These are phyloP conservation scores for Entomobrya proxima DNA, from an alignment of 2,888 invertebrate genomes.

Conservation along the genomic window DNA sequence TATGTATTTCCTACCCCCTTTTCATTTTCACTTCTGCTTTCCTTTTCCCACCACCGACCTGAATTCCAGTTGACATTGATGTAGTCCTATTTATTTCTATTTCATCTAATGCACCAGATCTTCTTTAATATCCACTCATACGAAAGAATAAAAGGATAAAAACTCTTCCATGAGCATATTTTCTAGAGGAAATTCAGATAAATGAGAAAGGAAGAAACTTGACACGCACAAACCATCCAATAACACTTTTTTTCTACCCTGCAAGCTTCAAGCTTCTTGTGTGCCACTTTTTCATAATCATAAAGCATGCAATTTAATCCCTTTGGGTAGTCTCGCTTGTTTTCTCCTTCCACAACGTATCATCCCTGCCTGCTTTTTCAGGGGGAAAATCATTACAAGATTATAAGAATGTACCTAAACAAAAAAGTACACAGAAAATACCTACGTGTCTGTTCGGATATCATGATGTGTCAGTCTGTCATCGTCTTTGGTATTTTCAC, in stretches of 20 bases:
- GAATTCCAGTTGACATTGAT: no score
- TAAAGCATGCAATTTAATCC: constrained; percentile 26
- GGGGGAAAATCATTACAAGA: background rate
- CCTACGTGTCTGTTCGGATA: background rate
- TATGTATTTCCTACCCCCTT: no score
- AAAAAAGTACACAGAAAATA: background rate
- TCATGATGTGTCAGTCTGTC: constrained; percentile 21
- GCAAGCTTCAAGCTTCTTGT: background rate
- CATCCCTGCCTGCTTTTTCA: background rate
- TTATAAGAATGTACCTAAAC: constrained; percentile 1
- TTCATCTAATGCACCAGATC: no score
- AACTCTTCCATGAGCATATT: no score
- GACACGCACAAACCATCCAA: constrained; percentile 20
- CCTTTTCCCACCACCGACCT: no score
- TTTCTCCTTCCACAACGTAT: background rate
- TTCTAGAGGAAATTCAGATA: constrained; percentile 15
- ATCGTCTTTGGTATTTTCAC: constrained; percentile 10
- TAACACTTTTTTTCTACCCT: background rate
- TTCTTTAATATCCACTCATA: background rate
- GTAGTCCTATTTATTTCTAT: no score
- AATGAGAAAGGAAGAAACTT: constrained; percentile 13
- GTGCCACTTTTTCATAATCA: constrained; percentile 28
- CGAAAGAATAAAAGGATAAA: background rate
- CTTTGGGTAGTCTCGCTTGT: background rate
- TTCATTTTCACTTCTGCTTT: no score